phyloP scores from a whole-genome alignment of 1,140 invertebrate genomes.

The Drosophila sulfurigaster region DNA sequence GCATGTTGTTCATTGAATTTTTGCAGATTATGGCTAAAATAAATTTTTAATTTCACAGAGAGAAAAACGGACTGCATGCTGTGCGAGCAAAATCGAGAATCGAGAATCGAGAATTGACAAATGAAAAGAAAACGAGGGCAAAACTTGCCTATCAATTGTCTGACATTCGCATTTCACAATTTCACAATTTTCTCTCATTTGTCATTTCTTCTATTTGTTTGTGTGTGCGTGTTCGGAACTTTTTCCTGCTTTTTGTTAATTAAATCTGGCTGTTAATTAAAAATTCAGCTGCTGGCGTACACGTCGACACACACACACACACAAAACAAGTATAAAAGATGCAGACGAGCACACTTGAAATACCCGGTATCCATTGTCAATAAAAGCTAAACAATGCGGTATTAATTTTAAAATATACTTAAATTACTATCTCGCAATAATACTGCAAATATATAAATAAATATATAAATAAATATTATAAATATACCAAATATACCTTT shows the following conservation, averaged over 20 bases:
- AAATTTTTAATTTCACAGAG: conserved; percentile 72
- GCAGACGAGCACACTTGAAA: no score
- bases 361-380: no score
- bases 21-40: conserved; percentile 77
- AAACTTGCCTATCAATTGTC: conserved; percentile 20
- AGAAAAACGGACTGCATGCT: background rate
- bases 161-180: conserved; percentile 16
- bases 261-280: conserved; percentile 50
- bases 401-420: no score
- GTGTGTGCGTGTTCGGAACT: background rate
- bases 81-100: background rate
- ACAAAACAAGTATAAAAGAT: no score
- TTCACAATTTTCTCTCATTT: conserved; percentile 13
- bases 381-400: no score
- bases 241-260: conserved; percentile 28
- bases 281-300: conserved; percentile 29
- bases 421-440: no score
- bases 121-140: background rate
- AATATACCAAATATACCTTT: no score
- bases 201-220: conserved; percentile 1
- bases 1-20: conserved; percentile 76
- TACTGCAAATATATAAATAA: no score
- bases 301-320: background rate
- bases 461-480: no score
- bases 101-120: background rate